These are phyloP conservation scores for Chrysaora quinquecirrha DNA, from an alignment of 30 jellyfish, hydroid and myxozoan genomes.

Conservation along the genomic window DNA sequence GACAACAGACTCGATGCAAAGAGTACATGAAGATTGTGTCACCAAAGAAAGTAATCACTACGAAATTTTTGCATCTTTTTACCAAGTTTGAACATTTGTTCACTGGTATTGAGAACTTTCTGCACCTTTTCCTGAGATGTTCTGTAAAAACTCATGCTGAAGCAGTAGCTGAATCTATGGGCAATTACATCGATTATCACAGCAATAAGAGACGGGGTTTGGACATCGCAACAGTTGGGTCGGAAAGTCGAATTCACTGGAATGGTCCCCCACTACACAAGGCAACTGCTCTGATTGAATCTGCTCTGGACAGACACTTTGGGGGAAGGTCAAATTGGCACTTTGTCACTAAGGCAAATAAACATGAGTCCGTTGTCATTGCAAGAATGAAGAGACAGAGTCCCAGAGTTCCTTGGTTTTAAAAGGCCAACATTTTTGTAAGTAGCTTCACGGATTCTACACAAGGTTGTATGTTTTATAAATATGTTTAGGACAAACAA, in stretches of 20 bases:
- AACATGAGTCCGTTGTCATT: constrained; percentile 38
- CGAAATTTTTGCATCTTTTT: constrained; percentile 32
- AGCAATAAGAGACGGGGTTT: too few relatives aligned
- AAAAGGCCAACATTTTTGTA: too few relatives aligned
- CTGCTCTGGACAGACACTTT: constrained; percentile 56
- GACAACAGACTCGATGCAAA: constrained; percentile 15
- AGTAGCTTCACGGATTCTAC: background rate
- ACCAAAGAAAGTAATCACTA: constrained; percentile 22
- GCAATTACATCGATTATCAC: constrained; percentile 35
- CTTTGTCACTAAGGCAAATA: constrained; percentile 20
- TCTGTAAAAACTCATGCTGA: constrained; percentile 40
- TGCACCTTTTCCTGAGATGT: constrained; percentile 40
- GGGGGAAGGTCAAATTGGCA: constrained; percentile 62
- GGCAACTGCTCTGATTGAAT: constrained; percentile 37
- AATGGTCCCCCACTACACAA: constrained; percentile 52
- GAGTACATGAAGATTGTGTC: constrained; percentile 9
- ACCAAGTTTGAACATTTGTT: constrained; percentile 22
- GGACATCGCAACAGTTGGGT: constrained; percentile 47
- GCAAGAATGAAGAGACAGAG: constrained; percentile 33
- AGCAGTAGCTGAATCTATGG: constrained; percentile 41
- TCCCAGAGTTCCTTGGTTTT: constrained; percentile 49
- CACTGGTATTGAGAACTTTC: constrained; percentile 36
- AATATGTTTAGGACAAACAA: background rate
- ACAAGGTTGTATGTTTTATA: background rate
- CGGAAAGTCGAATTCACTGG: constrained; percentile 48